Evolutionary conservation across 2,888 invertebrate species (phyloP), one percentile per base, ranked within the genome.

Genomic region (Drosophila greeni): DNA sequence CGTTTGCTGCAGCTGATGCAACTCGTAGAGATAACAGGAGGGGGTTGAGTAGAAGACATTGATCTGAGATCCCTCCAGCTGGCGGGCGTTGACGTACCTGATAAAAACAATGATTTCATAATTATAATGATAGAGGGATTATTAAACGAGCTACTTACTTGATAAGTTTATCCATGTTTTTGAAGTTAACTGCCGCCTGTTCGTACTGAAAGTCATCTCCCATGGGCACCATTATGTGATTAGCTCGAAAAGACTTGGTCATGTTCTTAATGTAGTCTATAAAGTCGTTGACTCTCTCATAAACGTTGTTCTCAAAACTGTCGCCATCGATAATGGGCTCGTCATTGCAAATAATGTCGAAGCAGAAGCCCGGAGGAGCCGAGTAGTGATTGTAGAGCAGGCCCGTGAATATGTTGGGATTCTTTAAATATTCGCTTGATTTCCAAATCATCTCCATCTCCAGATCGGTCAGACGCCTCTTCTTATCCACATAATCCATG

Each of bases 301-400:
- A 92, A 0, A 96, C 94, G 86, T 98, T 98, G 86, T 95, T 95
- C 73, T 95, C 94, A 0, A 95, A 93, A 48, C 96, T 94, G 20
- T 91, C 89, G 82, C 96, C 95, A 86, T 97, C 97, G 73, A 97
- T 92, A 12, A 98, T 94, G 0, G 97, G 97, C 55, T 94, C 94
- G 84, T 96, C 96, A 0, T 89, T 87, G 85, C 98, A 98, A 0
- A 95, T 90, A 4, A 94, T 91, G 86, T 99, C 98, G 87, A 96
- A 99, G 84, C 98, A 98, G 88, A 97, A 98, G 0, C 97, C 97
- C 0, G 92, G 91, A 0, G 98, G 98, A 0, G 97, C 94, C 0
- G 92, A 92, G 86, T 97, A 97, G 2, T 91, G 92, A 75, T 96
- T 96, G 87, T 91, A 95, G 24, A 97, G 90, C 0, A 94, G 93